Conservation (phyloP, 2,797 vertebrate genomes). For the Myotis findleyi region DNA sequence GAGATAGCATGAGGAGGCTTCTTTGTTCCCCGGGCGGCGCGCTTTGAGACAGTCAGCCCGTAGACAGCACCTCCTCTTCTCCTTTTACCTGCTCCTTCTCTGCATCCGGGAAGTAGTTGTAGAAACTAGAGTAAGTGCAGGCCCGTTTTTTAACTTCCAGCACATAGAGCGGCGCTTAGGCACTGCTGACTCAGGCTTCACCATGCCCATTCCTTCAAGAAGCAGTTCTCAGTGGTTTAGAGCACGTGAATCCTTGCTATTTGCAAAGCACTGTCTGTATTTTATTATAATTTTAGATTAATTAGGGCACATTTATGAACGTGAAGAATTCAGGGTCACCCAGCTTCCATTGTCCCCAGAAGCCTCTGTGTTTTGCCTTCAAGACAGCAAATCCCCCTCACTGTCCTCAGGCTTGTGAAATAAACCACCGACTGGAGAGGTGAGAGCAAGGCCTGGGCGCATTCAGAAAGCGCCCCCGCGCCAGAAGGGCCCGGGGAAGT, state of each 20-base stretch:
- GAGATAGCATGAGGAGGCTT: neutral
- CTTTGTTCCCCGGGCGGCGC: neutral
- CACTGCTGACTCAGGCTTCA: slow-evolving; percentile 8
- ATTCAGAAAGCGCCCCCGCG: neutral
- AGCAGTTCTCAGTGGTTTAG: slow-evolving; percentile 54
- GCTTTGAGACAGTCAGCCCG: neutral
- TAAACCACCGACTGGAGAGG: neutral
- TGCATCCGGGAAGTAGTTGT: neutral
- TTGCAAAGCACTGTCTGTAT: slow-evolving; percentile 42
- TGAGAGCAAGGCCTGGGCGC: neutral
- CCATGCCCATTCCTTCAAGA: slow-evolving; percentile 13
- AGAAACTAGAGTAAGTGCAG: slow-evolving; percentile 6
- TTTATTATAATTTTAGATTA: slow-evolving; percentile 57
- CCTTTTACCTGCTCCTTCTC: neutral
- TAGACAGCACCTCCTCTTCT: neutral
- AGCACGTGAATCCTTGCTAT: neutral
- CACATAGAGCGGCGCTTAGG: neutral
- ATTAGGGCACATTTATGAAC: slow-evolving; percentile 6
- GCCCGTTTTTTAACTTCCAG: slow-evolving; percentile 13
- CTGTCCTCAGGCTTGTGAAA: slow-evolving; percentile 3
- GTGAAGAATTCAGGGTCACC: slow-evolving; percentile 37
- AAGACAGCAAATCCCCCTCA: neutral
- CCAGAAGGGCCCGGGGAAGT: neutral
- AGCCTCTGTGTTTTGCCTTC: slow-evolving; percentile 14
- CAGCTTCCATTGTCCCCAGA: neutral